Percentiles rank a stretch among this genome's conserved stretches.
Conservation (phyloP, 2,888 invertebrate species). For the Apantesis nais region DNA sequence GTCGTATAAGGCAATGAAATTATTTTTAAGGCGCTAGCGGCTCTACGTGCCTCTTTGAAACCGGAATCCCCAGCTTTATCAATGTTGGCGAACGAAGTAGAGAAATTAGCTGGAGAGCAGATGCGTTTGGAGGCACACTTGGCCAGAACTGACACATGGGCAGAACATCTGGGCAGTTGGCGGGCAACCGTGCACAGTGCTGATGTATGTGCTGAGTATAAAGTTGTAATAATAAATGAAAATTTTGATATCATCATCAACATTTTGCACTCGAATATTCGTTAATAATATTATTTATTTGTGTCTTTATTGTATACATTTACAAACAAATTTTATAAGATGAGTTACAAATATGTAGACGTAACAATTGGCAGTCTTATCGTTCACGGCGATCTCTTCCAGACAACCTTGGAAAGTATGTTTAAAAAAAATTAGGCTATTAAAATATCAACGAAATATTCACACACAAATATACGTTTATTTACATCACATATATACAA, state of each 20-base stretch:
- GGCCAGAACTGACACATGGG: conserved; percentile 95
- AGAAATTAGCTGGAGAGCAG: conserved; percentile 92
- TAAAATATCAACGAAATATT: no score
- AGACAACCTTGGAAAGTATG: no score
- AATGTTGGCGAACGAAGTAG: conserved; percentile 93
- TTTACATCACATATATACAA: no score
- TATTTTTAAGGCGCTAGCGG: conserved; percentile 88
- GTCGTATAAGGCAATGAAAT: background rate
- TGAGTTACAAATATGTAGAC: no score
- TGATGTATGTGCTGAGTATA: conserved; percentile 82
- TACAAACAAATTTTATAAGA: no score
- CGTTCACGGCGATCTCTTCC: no score
- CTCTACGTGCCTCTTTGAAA: conserved; percentile 92
- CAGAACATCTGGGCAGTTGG: conserved; percentile 95
- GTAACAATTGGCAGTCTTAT: no score
- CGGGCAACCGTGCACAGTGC: conserved; percentile 93
- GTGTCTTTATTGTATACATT: no score
- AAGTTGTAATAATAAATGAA: background rate
- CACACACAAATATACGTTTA: no score
- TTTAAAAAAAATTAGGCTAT: no score
- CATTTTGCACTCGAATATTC: no score
- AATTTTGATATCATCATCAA: background rate
- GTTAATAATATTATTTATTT: no score
- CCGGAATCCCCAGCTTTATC: conserved; percentile 93
- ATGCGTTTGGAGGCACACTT: conserved; percentile 93